Conservation (phyloP, 2,113 vertebrate genomes). For the Axis porcinus region DNA sequence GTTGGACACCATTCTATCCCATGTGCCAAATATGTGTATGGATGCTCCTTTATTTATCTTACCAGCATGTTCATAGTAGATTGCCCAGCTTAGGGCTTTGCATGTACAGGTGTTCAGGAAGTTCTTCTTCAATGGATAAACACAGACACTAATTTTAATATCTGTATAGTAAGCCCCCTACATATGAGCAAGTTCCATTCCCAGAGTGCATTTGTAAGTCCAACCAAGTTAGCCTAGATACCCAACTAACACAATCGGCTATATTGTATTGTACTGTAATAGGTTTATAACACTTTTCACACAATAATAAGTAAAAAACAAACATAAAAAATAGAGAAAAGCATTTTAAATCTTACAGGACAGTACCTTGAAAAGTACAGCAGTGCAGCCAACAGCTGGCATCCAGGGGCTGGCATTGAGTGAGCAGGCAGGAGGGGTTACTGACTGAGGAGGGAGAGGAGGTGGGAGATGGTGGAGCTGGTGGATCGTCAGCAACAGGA, state of each 20-base stretch:
- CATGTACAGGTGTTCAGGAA: background rate
- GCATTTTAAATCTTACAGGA: background rate
- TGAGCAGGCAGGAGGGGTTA: background rate
- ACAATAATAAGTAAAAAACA: background rate
- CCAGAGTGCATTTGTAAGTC: rapidly evolving
- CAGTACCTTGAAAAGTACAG: background rate
- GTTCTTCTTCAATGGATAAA: background rate
- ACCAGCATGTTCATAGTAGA: background rate
- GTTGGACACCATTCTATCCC: background rate
- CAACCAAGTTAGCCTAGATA: background rate
- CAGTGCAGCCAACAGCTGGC: background rate
- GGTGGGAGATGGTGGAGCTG: background rate
- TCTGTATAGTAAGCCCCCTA: background rate
- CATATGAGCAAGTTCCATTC: background rate
- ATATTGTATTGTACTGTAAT: background rate
- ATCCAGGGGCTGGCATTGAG: background rate
- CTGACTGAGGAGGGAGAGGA: background rate
- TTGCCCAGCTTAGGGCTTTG: background rate
- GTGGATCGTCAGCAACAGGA: background rate
- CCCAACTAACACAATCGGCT: background rate
- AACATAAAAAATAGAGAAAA: background rate
- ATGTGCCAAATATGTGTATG: background rate
- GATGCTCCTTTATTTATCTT: background rate
- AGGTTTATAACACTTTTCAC: background rate
- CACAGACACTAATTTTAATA: background rate